phyloP scores from a whole-genome alignment of 2,113 vertebrate genomes.

The Paradisaea rubra region DNA sequence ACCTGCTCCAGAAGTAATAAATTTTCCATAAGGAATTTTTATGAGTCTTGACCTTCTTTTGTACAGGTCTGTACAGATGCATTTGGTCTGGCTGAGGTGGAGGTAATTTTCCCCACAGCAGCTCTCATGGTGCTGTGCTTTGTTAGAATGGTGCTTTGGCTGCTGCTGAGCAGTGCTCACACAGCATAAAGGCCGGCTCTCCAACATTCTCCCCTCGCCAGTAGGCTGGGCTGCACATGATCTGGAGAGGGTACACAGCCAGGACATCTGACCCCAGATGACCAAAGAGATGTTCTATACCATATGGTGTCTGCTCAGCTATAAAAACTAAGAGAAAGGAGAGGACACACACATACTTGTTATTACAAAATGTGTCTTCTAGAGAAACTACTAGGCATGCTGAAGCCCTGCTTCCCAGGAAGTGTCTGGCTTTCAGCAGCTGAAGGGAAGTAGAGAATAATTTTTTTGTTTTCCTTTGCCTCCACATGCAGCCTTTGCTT shows the following conservation, averaged over 20 bases:
- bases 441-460: background rate
- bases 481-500: background rate
- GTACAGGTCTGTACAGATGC: background rate
- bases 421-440: background rate
- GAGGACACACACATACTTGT: background rate
- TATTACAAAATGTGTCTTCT: background rate
- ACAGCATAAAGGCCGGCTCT: background rate
- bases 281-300: background rate
- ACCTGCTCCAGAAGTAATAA: background rate
- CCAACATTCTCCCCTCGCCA: rapidly evolving
- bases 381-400: background rate
- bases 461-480: background rate
- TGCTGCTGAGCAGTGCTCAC: background rate
- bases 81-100: background rate
- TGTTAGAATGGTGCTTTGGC: background rate
- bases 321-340: background rate
- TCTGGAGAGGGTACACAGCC: background rate
- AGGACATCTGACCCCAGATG: background rate
- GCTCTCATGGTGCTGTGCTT: background rate
- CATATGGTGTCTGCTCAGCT: background rate
- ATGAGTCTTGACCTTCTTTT: background rate
- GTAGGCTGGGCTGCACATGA: background rate
- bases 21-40: background rate
- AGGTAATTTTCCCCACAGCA: background rate
- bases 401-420: background rate